Evolutionary conservation across 1,140 invertebrate species (phyloP).

Genomic region (Heliconius nattereri): DNA sequence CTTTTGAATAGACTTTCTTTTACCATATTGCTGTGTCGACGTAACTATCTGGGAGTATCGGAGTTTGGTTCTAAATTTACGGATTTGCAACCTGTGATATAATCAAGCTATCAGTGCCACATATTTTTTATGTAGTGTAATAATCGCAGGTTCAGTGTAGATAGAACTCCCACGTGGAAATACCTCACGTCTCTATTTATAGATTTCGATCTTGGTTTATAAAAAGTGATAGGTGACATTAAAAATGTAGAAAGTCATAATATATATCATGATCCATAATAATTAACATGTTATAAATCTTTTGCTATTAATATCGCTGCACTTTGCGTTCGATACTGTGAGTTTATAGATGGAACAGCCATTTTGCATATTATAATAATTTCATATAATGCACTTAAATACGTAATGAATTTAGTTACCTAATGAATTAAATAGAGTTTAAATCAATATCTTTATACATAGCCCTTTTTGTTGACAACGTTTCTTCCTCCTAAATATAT

Average conservation of each 20-base stretch:
- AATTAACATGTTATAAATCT: neutral
- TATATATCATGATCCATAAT: neutral
- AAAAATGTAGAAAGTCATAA: conserved; percentile 44
- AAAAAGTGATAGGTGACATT: conserved; percentile 64
- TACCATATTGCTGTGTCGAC: conserved; percentile 72
- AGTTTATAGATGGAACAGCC: conserved; percentile 33
- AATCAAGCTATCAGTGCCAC: conserved; percentile 63
- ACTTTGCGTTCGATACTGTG: conserved; percentile 13
- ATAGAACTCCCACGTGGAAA: conserved; percentile 78
- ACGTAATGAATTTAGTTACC: conserved; percentile 36
- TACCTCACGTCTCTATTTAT: conserved; percentile 77
- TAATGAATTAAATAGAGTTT: conserved; percentile 29
- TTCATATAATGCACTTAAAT: conserved; percentile 20
- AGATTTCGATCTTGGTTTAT: conserved; percentile 73
- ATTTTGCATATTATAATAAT: conserved; percentile 39
- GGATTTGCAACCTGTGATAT: conserved; percentile 64
- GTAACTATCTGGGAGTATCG: conserved; percentile 46
- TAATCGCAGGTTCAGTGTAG: conserved; percentile 65
- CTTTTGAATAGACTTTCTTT: conserved; percentile 76
- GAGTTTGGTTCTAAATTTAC: conserved; percentile 50
- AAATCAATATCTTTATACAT: conserved; percentile 25
- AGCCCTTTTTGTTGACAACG: conserved; percentile 9
- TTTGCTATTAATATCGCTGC: conserved; percentile 1
- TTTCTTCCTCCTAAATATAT: conserved; percentile 15
- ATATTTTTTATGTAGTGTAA: conserved; percentile 56